These are phyloP conservation scores for Erythrocercus mccallii DNA, from an alignment of 2,113 vertebrate genomes.

Conservation along the genomic window DNA sequence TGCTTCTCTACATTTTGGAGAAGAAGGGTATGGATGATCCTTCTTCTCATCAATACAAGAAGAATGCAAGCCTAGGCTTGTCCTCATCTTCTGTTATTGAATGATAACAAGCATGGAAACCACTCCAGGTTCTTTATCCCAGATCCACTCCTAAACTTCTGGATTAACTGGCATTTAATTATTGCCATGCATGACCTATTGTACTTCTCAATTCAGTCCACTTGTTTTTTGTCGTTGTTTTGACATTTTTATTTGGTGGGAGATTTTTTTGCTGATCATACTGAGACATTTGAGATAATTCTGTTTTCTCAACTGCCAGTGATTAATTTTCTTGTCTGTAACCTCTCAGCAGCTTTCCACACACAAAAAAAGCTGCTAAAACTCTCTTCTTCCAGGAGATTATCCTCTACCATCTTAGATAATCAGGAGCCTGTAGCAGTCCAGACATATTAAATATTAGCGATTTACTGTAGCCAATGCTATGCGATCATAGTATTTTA, in stretches of 20 bases:
- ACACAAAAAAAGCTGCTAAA: background rate
- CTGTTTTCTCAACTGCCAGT: background rate
- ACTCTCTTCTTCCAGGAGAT: slow-evolving; percentile 4
- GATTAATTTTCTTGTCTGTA: background rate
- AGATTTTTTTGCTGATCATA: background rate
- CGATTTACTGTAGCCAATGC: slow-evolving; percentile 11
- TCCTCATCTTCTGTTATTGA: background rate
- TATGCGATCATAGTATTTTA: slow-evolving; percentile 39
- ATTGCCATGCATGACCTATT: background rate
- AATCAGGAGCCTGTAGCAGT: slow-evolving; percentile 6
- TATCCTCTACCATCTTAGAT: background rate
- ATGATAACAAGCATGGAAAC: background rate
- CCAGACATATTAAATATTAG: slow-evolving; percentile 68
- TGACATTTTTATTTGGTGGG: background rate
- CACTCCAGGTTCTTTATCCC: background rate
- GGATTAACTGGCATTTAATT: background rate
- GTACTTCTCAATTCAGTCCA: background rate
- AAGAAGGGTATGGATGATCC: background rate
- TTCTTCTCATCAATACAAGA: background rate
- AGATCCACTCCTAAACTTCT: background rate
- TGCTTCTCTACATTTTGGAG: background rate
- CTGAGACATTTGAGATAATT: background rate
- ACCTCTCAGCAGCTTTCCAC: background rate
- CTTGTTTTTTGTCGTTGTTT: background rate
- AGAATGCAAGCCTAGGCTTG: background rate